Evolutionary conservation across 35 echinoderm and acorn worm genomes (phyloP), one percentile per base, ranked within the genome.

Genomic region (Diadema setosum): DNA sequence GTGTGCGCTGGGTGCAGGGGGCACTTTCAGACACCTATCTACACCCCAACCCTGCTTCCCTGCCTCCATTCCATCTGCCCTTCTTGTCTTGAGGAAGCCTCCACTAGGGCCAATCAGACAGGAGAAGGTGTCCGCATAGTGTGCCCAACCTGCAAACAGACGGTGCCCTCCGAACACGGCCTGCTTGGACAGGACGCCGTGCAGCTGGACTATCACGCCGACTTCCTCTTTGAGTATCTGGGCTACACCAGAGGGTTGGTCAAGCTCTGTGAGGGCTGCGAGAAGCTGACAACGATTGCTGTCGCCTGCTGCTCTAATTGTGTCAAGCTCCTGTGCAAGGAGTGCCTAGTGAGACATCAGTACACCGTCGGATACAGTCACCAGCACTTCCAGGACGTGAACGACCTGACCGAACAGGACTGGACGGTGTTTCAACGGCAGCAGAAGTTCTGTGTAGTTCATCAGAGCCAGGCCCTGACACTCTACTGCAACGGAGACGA

Each of bases 281-380:
- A 83, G 6, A 84, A 83, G 9, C 81, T 83, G 16, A 81, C 81
- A 23, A 43, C 58, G 61, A 31, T 78, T 24, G 88, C 88, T 2
- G 37, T 69, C 14, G 88, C 48, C 42, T 90, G 88, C 37, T 90
- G 88, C 44, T 81, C 58, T 6, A 90, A 65, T 31, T 90, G 88
- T 37, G 41, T 90, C 23, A 70, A 65, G 11, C 84, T 83, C 30
- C 40, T 90, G 42, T 90, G 88, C 46, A 56, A 81, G 25, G 88
- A 90, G 63, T 90, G 88, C 36, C 18, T 90, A n/a, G 84, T 82
- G n/a, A 31, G 80, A 34, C 88, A 90, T 75, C 80, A 90, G 30
- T 90, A 83, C 45, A 67, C 81, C 23, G 81, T 65, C 24, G 88
- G 88, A 25, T 90, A 49, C 44, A 17, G 50, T 35, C 58, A 90